A percentile compares a stretch with the other conserved stretches of the same genome.
Conservation (phyloP, 53 echinoderm and acorn worm genomes). For the Henricia sp. region DNA sequence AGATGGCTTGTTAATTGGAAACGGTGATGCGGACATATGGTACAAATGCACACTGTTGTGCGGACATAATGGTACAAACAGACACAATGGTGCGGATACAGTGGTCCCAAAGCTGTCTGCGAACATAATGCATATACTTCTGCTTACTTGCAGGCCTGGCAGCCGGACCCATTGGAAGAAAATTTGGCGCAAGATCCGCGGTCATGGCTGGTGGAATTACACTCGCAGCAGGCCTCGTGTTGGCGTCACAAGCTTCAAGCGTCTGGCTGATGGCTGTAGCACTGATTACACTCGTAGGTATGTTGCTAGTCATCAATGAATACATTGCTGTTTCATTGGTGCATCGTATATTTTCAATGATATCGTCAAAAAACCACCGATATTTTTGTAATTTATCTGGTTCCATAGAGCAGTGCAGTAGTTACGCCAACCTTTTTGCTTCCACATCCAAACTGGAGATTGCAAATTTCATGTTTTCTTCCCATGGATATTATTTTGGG, state of each 20-base stretch:
- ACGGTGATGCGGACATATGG: no score
- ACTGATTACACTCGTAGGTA: neutral
- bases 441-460: neutral
- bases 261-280: neutral
- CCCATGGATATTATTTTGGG: no score
- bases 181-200: neutral
- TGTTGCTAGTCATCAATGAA: neutral
- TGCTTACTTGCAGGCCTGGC: no score
- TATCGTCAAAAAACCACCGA: neutral
- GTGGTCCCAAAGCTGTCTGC: no score
- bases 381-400: neutral
- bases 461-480: no score
- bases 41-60: no score
- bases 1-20: no score
- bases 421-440: neutral
- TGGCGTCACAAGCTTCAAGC: slow-evolving; percentile 6
- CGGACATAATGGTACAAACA: no score
- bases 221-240: neutral
- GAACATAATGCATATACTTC: no score
- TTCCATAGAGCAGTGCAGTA: neutral
- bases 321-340: neutral
- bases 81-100: no score
- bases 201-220: slow-evolving; percentile 22
- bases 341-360: neutral
- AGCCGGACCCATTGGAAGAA: slow-evolving; percentile 4